Base-by-base conservation (phyloP, 1,140 invertebrate genomes). In the Myzus persicae region DNA sequence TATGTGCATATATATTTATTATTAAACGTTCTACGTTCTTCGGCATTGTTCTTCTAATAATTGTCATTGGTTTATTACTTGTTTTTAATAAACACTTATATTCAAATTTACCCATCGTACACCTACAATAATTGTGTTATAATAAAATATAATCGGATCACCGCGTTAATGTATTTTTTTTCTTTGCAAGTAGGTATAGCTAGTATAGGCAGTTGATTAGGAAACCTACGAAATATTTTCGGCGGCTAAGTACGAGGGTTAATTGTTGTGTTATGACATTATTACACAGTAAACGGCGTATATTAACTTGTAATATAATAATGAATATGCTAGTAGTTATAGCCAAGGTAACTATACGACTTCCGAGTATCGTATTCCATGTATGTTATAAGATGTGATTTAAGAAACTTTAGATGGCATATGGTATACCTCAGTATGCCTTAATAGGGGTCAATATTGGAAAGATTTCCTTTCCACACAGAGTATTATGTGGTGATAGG, bases 201-300 rank as follows among this genome's bases (percentile, higher is more conserved):
- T n/a, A n/a, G 11, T 67, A n/a, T 36, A 76, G 24, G 51, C 26
- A 24, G 46, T 26, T 38, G 91, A 92, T 82, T 38, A 36, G 91
- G 91, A 93, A 93, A 93, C 91, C 91, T 82, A 82, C 36, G 76
- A 93, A 93, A 93, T 93, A 48, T 91, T 46, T 93, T 82, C 48
- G 51, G 89, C 89, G 89, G 38, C 89, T 67, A 90, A 90, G 89
- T 54, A 54, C 8, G 88, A 92, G 91, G 76, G 42, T 51, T 93
- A 42, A 93, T 54, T 93, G 81, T 85, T 38, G n/a, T 48, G 76
- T 87, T 48, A 36, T 54, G 48, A 38, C n/a, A 51, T 89, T 54
- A 89, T 40, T 31, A 67, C 31, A 67, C 54, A 7, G 54, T 42
- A 91, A 91, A 91, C 48, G 59, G 31, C 9, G n/a, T 82, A 38